phyloP scores from a whole-genome alignment of 2,113 vertebrate genomes.

The Albula glossodonta region DNA sequence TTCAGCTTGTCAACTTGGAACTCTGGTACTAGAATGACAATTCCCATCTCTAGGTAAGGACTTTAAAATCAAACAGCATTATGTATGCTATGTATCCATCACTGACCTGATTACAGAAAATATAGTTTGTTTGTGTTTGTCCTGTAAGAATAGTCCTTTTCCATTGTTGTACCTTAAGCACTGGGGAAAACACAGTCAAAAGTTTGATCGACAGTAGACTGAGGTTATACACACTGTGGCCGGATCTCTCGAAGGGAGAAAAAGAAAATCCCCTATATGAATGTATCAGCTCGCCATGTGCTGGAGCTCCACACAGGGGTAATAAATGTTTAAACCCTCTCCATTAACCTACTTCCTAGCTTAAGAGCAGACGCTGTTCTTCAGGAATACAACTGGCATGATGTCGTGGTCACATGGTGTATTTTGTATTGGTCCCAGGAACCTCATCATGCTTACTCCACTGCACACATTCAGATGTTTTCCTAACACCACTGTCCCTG shows the following conservation, averaged over 20 bases:
- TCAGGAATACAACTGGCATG: neutral
- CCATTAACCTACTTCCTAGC: constrained; percentile 11
- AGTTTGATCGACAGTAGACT: too few species aligned
- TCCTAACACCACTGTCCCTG: neutral
- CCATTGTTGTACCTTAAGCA: too few species aligned
- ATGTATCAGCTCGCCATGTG: neutral
- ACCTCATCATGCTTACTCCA: neutral
- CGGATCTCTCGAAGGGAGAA: neutral
- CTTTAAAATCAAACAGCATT: too few species aligned
- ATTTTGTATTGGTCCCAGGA: neutral
- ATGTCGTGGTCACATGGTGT: neutral
- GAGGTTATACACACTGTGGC: neutral
- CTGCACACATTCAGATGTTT: neutral
- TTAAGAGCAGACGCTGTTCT: neutral
- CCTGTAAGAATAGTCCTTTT: too few species aligned
- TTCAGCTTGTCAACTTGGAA: too few species aligned
- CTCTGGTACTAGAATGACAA: too few species aligned
- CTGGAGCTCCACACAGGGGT: neutral
- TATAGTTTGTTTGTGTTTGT: too few species aligned
- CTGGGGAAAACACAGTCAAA: too few species aligned
- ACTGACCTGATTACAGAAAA: too few species aligned
- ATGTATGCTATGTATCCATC: too few species aligned
- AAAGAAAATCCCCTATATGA: neutral
- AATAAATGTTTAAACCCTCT: neutral
- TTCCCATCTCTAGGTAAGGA: too few species aligned